Evolutionary conservation across 2,113 vertebrate genomes (phyloP).

Genomic region (Ceyx margarethae): DNA sequence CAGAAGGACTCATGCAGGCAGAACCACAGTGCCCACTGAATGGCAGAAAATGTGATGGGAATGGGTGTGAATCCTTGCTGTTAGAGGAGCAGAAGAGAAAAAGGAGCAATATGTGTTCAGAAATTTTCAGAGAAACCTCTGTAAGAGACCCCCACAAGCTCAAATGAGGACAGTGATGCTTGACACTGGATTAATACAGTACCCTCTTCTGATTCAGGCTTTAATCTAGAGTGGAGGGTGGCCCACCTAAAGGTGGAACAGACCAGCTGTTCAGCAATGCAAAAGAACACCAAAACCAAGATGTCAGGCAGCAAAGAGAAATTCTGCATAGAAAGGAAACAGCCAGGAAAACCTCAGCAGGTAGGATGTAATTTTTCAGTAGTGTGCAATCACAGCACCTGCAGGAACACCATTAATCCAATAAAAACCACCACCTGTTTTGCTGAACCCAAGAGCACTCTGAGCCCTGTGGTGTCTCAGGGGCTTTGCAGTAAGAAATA

Average conservation of each 20-base stretch:
- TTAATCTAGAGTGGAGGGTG: background rate
- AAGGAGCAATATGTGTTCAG: background rate
- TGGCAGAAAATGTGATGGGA: constrained; percentile 43
- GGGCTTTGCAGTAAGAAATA: background rate
- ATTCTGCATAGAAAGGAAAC: background rate
- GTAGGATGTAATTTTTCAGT: background rate
- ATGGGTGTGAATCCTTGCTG: constrained; percentile 51
- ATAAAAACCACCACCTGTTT: background rate
- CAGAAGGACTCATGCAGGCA: constrained; percentile 7
- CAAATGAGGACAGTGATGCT: background rate
- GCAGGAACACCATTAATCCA: background rate
- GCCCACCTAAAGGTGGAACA: background rate
- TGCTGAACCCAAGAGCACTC: background rate
- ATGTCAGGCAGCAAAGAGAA: background rate
- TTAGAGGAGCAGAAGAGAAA: background rate
- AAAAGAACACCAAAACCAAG: background rate
- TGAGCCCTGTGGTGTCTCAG: accelerated
- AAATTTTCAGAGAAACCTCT: background rate
- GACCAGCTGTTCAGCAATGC: background rate
- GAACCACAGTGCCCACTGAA: constrained; percentile 2
- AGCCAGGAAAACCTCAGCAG: background rate
- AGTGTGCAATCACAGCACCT: background rate
- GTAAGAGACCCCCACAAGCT: background rate
- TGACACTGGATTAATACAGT: background rate
- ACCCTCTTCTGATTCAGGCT: background rate